Conservation (phyloP, 2,113 vertebrate genomes). For the Stigmatopora argus region DNA sequence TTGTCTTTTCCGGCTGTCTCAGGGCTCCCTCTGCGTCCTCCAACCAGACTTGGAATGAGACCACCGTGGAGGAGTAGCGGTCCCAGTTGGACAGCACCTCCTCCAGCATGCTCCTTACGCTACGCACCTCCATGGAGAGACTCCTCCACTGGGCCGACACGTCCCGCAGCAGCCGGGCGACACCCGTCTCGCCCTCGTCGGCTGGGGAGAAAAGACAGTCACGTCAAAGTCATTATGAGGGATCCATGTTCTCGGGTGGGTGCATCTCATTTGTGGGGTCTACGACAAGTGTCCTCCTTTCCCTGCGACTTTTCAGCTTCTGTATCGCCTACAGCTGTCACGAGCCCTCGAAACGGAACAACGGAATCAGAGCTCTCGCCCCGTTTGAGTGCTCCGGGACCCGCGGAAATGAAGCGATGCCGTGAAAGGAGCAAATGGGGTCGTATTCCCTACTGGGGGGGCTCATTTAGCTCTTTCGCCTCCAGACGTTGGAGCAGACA, state of each 20-base stretch:
- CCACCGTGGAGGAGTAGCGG: slow-evolving; percentile 79
- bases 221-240: not conserved
- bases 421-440: slow-evolving; percentile 65
- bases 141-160: slow-evolving; percentile 90
- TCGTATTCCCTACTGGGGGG: slow-evolving; percentile 71
- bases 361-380: slow-evolving; percentile 60
- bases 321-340: slow-evolving; percentile 57
- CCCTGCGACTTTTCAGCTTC: slow-evolving; percentile 31
- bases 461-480: slow-evolving; percentile 72
- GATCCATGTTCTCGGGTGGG: slow-evolving; percentile 9
- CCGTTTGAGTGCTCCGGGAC: slow-evolving; percentile 60
- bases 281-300: slow-evolving; percentile 46
- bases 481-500: slow-evolving; percentile 51
- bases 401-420: slow-evolving; percentile 67
- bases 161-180: slow-evolving; percentile 84
- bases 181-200: slow-evolving; percentile 80
- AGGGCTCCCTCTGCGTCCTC: slow-evolving; percentile 86
- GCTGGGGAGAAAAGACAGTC: slow-evolving; percentile 54
- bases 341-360: slow-evolving; percentile 40
- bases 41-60: slow-evolving; percentile 85
- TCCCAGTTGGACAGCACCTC: slow-evolving; percentile 92
- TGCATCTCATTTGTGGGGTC: slow-evolving; percentile 27
- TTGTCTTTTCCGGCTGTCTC: slow-evolving; percentile 79
- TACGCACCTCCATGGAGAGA: slow-evolving; percentile 86
- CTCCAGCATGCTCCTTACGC: slow-evolving; percentile 90